Evolutionary conservation across 1,140 invertebrate species (phyloP), one percentile per base, ranked within the genome.

Genomic region (Potamilus streckersoni): DNA sequence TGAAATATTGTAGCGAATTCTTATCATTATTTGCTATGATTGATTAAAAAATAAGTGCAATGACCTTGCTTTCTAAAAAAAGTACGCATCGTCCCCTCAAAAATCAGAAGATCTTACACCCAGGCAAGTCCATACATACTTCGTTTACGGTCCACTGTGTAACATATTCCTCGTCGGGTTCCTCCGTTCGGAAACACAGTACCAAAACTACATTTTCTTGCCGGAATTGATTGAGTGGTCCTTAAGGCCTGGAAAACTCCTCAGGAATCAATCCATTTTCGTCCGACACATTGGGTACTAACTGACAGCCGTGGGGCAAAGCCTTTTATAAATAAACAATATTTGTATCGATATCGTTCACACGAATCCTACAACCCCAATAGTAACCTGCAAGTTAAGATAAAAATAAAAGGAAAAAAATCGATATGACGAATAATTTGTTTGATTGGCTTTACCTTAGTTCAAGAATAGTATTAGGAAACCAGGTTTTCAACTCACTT

Each of bases 31-130:
- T n/a, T 49, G 11, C 38, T 49, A 49, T 49, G 6, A 11, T 49
- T 49, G 5, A 11, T 49, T 49, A 49, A 11, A 49, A 11, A 49
- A 0, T 11, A 49, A 49, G 6, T 49, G 38, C 2, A 49, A 49
- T 71, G 78, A 88, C 86, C 74, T 86, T 90, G 73, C 89, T 88
- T 83, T 94, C 93, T 78, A 95, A 84, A 93, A 95, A 83, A 93
- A 94, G 82, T 95, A 95, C 2, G 94, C 93, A 89, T 95, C 94
- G 81, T 95, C 94, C 84, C n/a, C n/a, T 95, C 94, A 0, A 95
- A 82, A 68, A 95, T 95, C 1, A 95, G 82, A 61, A 95, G 92
- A 89, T 95, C 92, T 84, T 94, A 94, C 83, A 93, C 91, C 86
- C 93, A 93, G 16, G 94, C 94, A 76, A 95, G 62, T 27, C 91